These are phyloP conservation scores for Pteropus alecto DNA, from an alignment of 2,113 vertebrate genomes.

Conservation along the genomic window DNA sequence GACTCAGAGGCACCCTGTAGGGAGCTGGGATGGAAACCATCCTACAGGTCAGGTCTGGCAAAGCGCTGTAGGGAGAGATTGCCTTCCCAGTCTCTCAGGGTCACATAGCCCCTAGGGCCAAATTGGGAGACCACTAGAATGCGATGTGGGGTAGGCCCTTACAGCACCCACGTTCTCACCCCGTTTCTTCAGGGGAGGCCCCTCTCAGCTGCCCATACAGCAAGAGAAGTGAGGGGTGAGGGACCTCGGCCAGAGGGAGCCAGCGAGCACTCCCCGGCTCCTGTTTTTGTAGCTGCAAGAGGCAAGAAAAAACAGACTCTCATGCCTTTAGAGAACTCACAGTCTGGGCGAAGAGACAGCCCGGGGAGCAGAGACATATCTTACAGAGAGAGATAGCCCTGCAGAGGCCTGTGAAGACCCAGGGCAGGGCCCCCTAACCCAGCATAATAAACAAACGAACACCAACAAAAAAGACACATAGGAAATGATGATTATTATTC, in stretches of 20 bases:
- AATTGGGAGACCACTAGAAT: neutral
- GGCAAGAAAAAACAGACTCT: neutral
- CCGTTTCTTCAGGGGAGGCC: neutral
- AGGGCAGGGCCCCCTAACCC: neutral
- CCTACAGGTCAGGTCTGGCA: neutral
- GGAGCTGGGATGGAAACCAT: slow-evolving; percentile 33
- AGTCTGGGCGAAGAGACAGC: neutral
- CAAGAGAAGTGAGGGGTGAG: neutral
- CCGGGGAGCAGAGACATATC: accelerated
- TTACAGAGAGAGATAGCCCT: neutral
- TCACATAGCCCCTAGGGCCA: neutral
- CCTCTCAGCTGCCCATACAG: neutral
- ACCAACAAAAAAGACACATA: too few relatives aligned
- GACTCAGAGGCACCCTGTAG: slow-evolving; percentile 56
- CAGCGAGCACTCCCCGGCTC: accelerated
- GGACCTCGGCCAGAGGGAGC: neutral
- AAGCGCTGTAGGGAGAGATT: neutral
- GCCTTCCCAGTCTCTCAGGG: too few relatives aligned
- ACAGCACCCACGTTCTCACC: accelerated
- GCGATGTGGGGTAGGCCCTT: neutral
- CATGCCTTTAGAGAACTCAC: accelerated
- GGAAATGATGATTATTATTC: neutral
- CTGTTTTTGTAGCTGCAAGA: accelerated
- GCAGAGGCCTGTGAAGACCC: accelerated
- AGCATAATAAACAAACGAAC: neutral